A percentile compares a stretch with the other conserved stretches of the same genome.
Evolutionary conservation across 1,140 invertebrate genomes (phyloP).

Genomic region (Oncopeltus fasciatus): DNA sequence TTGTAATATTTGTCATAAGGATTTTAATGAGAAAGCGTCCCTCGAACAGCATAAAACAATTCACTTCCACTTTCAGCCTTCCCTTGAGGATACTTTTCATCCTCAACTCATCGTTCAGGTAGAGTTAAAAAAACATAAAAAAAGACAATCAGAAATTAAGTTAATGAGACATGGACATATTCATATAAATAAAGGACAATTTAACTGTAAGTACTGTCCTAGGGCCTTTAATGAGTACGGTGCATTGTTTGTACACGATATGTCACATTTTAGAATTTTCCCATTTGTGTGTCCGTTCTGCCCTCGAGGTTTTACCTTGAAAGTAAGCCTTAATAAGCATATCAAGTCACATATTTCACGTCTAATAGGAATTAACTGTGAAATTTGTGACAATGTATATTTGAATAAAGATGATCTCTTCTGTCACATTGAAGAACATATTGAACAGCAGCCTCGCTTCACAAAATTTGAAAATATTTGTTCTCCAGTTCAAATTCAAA

Average conservation of each 20-base stretch:
- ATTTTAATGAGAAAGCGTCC: conserved; percentile 23
- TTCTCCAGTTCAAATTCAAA: conserved; percentile 13
- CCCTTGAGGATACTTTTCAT: conserved; percentile 19
- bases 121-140: conserved; percentile 22
- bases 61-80: conserved; percentile 17
- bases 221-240: conserved; percentile 46
- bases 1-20: conserved; percentile 18
- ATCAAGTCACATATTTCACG: conserved; percentile 30
- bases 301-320: conserved; percentile 24
- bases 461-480: conserved; percentile 13
- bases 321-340: conserved; percentile 27
- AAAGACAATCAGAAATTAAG: conserved; percentile 24
- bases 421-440: conserved; percentile 20
- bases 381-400: conserved; percentile 18
- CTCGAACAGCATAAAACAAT: conserved; percentile 21
- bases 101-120: conserved; percentile 20
- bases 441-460: conserved; percentile 18
- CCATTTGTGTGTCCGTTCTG: conserved; percentile 28
- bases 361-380: conserved; percentile 15
- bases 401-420: conserved; percentile 18
- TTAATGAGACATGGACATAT: conserved; percentile 50
- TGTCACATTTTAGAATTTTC: conserved; percentile 28
- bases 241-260: conserved; percentile 39
- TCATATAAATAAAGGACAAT: conserved; percentile 52
- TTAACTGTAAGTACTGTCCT: conserved; percentile 47